Evolutionary conservation across 2,888 invertebrate species (phyloP), one percentile per base, ranked within the genome.

Genomic region (Abrostola tripartita): DNA sequence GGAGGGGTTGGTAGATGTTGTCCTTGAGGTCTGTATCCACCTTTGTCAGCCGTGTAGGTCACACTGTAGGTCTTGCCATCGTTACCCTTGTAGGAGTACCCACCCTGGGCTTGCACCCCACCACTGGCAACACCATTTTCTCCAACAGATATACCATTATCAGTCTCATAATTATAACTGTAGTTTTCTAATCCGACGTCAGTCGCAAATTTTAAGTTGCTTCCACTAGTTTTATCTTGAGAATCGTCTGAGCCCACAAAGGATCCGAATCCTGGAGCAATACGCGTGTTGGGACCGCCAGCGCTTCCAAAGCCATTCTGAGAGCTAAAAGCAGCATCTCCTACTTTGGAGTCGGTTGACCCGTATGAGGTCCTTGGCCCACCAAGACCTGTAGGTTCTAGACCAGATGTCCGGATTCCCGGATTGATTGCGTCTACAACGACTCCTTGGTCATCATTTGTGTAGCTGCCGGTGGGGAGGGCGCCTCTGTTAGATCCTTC

Each of bases 341-440:
- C 94, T 10, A 94, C 94, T 86, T 90, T 94, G 1, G 94, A 94
- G 61, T 89, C 78, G 1, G 81, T 83, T 6, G 93, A 94, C n/a
- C 94, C 94, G 52, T 94, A 94, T 0, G 89, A 76, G 2, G 77
- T 71, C 71, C 93, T 88, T 1, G 91, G 82, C 5, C 77, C 90
- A 54, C 94, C 94, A 6, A 94, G 83, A 9, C 91, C 93, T 5
- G 88, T 85, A 41, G 76, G 66, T 51, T 86, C 88, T 35, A 66
- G 82, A 9, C 84, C 81, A 12, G 85, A 86, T 0, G 89, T 80
- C 70, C 93, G 88, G 5, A 88, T 92, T 0, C 92, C 93, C 51
- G 92, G 85, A 5, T 86, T 79, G 0, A 85, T 90, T 38, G 93
- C 94, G 40, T 94, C 94, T 1, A 94, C 92, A 0, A 94, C 91